Percentiles rank a stretch among this genome's conserved stretches.
Conservation (phyloP, 2,888 invertebrate species). For the Bedellia somnulentella region DNA sequence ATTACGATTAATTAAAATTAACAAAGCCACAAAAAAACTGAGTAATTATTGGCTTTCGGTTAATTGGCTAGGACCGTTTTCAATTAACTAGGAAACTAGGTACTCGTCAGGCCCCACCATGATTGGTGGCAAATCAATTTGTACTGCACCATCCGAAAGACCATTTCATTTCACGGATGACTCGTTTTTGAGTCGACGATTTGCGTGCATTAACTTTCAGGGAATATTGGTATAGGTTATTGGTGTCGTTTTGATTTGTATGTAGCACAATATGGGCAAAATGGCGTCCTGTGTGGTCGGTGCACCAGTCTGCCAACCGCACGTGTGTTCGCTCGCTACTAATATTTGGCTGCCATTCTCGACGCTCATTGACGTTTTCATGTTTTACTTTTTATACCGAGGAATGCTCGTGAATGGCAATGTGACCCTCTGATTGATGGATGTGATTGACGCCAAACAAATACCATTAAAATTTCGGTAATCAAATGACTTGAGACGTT, state of each 20-base stretch:
- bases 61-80: no score
- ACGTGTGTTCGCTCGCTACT: constrained; percentile 34
- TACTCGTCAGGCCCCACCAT: no score
- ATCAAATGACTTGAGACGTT: no score
- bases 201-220: constrained; percentile 36
- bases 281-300: constrained; percentile 46
- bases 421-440: no score
- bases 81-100: no score
- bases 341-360: constrained; percentile 49
- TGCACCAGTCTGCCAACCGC: no score
- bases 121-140: constrained; percentile 47
- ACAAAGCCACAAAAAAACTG: no score
- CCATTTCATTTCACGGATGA: constrained; percentile 44
- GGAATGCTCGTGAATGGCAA: constrained; percentile 12
- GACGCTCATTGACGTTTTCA: constrained; percentile 47
- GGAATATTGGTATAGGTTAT: constrained; percentile 27
- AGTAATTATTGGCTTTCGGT: no score
- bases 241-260: constrained; percentile 30
- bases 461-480: no score
- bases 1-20: no score
- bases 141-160: constrained; percentile 17
- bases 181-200: constrained; percentile 32
- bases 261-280: constrained; percentile 31
- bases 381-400: constrained; percentile 30
- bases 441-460: no score